Conservation (phyloP, 2,113 vertebrate species). For the Nothocercus julius region DNA sequence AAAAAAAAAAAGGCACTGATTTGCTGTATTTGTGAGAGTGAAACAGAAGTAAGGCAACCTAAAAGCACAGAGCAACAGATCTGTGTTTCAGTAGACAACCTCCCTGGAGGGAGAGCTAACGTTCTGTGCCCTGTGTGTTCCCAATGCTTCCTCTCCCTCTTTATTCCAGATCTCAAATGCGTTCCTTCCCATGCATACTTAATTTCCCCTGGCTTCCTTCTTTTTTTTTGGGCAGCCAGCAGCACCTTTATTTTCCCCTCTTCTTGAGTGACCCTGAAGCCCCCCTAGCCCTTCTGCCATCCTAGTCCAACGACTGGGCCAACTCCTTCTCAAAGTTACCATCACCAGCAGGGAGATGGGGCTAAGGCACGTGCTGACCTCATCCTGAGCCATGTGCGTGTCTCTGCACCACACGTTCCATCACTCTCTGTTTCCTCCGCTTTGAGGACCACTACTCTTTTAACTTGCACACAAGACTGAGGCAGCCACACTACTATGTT, state of each 20-base stretch:
- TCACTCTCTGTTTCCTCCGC: not conserved
- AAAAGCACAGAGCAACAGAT: not conserved
- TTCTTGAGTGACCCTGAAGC: not conserved
- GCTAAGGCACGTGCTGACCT: not conserved
- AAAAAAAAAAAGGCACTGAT: not conserved
- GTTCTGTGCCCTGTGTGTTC: not conserved
- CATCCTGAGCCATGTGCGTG: not conserved
- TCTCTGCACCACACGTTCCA: not conserved
- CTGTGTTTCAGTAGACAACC: not conserved
- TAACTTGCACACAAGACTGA: not conserved
- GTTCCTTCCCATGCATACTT: not conserved
- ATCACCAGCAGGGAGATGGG: not conserved
- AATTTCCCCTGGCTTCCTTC: not conserved
- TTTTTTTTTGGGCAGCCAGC: not conserved
- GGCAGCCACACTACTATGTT: not conserved
- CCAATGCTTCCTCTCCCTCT: not conserved
- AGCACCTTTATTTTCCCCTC: not conserved
- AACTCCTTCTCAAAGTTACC: not conserved
- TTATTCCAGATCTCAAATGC: not conserved
- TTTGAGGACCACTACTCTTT: not conserved
- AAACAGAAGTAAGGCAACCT: not conserved
- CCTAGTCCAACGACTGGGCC: too few relatives aligned
- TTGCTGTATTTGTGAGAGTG: not conserved
- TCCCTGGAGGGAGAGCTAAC: not conserved
- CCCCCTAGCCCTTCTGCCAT: not conserved